Evolutionary conservation across 2,113 vertebrate species (phyloP).

Genomic region (Ahaetulla prasina): DNA sequence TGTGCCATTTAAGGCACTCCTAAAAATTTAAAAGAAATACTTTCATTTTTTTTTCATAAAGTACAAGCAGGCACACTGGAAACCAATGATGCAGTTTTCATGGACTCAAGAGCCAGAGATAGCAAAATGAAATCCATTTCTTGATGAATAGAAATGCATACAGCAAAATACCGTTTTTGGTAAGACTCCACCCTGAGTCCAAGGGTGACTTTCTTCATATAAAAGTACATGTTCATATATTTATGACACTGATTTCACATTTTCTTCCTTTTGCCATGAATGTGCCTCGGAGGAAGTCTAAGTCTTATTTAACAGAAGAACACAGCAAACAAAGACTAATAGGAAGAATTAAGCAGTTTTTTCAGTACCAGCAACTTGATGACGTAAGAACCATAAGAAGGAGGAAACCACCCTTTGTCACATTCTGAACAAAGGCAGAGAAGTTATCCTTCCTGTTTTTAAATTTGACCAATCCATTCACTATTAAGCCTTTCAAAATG

Average conservation of each 20-base stretch:
- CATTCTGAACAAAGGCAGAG: not conserved
- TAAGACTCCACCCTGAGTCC: constrained; percentile 10
- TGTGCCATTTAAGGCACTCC: constrained; percentile 11
- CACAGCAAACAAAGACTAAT: constrained; percentile 16
- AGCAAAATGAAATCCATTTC: constrained; percentile 28
- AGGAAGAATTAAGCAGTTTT: constrained; percentile 25
- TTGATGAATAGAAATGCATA: constrained; percentile 4
- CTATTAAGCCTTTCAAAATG: constrained; percentile 42
- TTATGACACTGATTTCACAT: constrained; percentile 38
- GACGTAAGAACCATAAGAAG: not conserved
- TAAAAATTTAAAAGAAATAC: constrained; percentile 35
- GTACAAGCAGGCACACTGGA: constrained; percentile 19
- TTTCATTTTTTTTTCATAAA: constrained; percentile 32
- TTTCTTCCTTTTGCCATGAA: constrained; percentile 48
- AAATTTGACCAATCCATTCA: constrained; percentile 28
- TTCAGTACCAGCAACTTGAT: constrained; percentile 7
- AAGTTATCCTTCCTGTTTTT: constrained; percentile 4
- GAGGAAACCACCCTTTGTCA: constrained; percentile 14
- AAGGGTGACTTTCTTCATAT: constrained; percentile 34
- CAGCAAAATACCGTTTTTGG: constrained; percentile 28
- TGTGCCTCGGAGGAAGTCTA: not conserved
- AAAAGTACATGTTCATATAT: constrained; percentile 39
- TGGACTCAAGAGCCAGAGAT: not conserved
- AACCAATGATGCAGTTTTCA: constrained; percentile 27
- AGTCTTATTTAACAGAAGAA: constrained; percentile 9